These are phyloP conservation scores for Dorcus hopei DNA, from an alignment of 2,888 invertebrate genomes.

Conservation along the genomic window DNA sequence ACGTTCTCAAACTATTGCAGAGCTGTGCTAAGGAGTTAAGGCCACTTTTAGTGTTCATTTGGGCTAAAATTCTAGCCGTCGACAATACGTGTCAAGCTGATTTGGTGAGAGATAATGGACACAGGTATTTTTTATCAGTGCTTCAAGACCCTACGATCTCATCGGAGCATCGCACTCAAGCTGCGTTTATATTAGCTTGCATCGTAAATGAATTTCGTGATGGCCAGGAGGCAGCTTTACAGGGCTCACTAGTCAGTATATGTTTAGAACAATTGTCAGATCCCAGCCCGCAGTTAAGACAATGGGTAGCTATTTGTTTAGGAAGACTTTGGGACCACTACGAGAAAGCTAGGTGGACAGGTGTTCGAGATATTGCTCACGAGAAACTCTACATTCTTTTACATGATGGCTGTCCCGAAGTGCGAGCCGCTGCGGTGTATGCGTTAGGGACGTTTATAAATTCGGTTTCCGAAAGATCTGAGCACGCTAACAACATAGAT, in stretches of 20 bases:
- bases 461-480: conserved; percentile 77
- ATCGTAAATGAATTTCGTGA: conserved; percentile 86
- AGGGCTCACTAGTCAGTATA: conserved; percentile 85
- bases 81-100: conserved; percentile 94
- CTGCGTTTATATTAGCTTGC: conserved; percentile 92
- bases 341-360: conserved; percentile 90
- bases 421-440: conserved; percentile 89
- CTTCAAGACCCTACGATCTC: conserved; percentile 83
- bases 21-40: conserved; percentile 90
- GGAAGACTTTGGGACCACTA: conserved; percentile 88
- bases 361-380: conserved; percentile 93
- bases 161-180: conserved; percentile 83
- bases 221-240: conserved; percentile 87
- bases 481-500: conserved; percentile 92
- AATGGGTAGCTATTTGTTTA: conserved; percentile 91
- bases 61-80: conserved; percentile 97
- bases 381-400: conserved; percentile 86
- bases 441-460: conserved; percentile 93
- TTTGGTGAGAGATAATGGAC: conserved; percentile 87
- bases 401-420: conserved; percentile 83
- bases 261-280: conserved; percentile 87
- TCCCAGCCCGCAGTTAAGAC: conserved; percentile 63
- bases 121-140: conserved; percentile 91
- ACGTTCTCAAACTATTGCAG: conserved; percentile 94
- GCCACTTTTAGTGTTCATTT: conserved; percentile 93